Evolutionary conservation across 2,797 vertebrate species (phyloP), one percentile per base, ranked within the genome.

Genomic region (Epinephelus malabaricus): DNA sequence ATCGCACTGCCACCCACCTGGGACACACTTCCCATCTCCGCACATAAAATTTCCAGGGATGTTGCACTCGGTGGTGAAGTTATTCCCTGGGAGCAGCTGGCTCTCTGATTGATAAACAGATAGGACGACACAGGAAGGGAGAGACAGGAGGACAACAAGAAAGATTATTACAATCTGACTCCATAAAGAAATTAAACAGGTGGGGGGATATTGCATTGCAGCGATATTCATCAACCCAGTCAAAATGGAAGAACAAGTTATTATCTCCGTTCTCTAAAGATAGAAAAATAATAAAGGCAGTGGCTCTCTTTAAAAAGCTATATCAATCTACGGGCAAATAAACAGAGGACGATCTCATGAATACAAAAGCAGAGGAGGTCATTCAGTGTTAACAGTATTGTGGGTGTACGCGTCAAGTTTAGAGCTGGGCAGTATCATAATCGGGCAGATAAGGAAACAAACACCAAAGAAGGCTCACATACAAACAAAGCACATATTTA

Each of bases 21-120:
- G 97, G 86, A 99, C 97, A 53, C 98, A 99, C 86, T 95, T 95
- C 25, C 98, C 98, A 2, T 99, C 96, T 55, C 97, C 96, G 77
- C 98, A 99, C 97, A 98, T 98, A 94, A 99, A 99, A 92, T 96
- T 98, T 85, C 98, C 98, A 1, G 98, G 98, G 91, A 97, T 98
- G 95, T 99, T 99, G 89, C 98, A 99, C 90, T 98, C 97, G 0
- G 96, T 97, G 86, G 97, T 98, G 92, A 97, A 96, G 94, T 99
- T 99, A 91, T 97, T 99, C 88, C 97, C 97, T 9, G 97, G 97
- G 82, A 98, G 94, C 89, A 98, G 95, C 80, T 99, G 98, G 94
- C 97, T 96, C 89, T 98, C 98, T 99, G 93, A 2, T 83, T 49
- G 69, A 69, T 25, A 76, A 64, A 84, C 15, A 78, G 27, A 85